These are phyloP conservation scores for Auanema sp. DNA, from an alignment of 2,888 invertebrate species.

Conservation along the genomic window DNA sequence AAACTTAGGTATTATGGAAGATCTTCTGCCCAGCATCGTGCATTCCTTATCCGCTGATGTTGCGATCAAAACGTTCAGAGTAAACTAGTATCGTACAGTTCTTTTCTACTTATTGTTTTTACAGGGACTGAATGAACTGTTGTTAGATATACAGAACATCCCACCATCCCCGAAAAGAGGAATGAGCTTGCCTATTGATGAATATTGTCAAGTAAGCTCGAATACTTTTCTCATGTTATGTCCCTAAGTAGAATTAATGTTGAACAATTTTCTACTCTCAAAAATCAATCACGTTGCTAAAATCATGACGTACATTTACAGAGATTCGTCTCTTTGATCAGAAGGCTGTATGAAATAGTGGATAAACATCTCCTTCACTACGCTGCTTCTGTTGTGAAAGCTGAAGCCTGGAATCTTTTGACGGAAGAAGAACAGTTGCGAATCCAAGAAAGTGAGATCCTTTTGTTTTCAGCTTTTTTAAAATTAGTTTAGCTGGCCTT, in stretches of 20 bases:
- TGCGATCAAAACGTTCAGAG: conserved; percentile 74
- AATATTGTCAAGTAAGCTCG: conserved; percentile 50
- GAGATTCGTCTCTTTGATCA: conserved; percentile 51
- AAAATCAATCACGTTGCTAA: too few species aligned
- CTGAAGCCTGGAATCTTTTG: conserved; percentile 61
- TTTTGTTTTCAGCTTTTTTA: neutral
- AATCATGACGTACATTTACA: too few species aligned
- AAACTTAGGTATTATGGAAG: conserved; percentile 78
- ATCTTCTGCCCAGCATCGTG: conserved; percentile 78
- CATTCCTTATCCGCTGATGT: conserved; percentile 80
- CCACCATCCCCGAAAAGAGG: conserved; percentile 28
- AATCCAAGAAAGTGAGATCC: conserved; percentile 62
- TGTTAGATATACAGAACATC: conserved; percentile 21
- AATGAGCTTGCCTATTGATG: conserved; percentile 38
- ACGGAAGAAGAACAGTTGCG: conserved; percentile 58
- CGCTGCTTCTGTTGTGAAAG: conserved; percentile 67
- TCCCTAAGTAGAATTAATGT: too few species aligned
- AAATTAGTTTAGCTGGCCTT: conserved; percentile 58
- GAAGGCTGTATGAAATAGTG: conserved; percentile 67
- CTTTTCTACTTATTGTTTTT: neutral
- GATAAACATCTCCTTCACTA: conserved; percentile 77
- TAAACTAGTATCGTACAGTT: neutral
- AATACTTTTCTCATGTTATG: too few species aligned
- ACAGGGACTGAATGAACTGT: conserved; percentile 20
- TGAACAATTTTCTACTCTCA: too few species aligned